Percentiles rank a stretch among this genome's conserved stretches.
Conservation (phyloP, 2,113 vertebrate species). For the Micromys minutus region DNA sequence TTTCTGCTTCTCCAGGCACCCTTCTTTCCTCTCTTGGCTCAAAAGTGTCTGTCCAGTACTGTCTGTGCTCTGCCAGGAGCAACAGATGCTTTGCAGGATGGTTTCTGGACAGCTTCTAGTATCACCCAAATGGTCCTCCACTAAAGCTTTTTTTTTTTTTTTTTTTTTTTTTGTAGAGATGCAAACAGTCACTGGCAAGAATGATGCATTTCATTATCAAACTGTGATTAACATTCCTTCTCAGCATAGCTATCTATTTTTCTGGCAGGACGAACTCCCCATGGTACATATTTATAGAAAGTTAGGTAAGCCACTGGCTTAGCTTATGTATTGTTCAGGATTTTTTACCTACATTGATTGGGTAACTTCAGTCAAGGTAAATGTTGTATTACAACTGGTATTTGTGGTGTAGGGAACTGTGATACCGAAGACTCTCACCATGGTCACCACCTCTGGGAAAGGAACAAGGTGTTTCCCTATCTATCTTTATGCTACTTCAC, state of each 20-base stretch:
- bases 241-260: constrained; percentile 24
- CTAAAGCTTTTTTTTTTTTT: constrained; percentile 45
- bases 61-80: neutral
- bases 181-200: neutral
- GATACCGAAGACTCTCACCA: neutral
- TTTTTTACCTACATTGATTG: constrained; percentile 36
- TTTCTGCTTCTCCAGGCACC: neutral
- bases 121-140: neutral
- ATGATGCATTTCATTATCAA: neutral
- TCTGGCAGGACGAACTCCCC: neutral
- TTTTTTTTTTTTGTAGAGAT: constrained; percentile 33
- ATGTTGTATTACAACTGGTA: neutral
- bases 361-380: neutral
- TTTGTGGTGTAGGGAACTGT: neutral
- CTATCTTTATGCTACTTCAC: neutral
- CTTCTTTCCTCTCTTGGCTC: neutral
- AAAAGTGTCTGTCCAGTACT: neutral
- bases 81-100: neutral
- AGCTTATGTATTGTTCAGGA: neutral
- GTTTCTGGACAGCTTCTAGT: neutral
- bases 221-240: neutral
- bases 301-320: neutral
- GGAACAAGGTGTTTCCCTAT: neutral
- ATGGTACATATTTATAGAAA: neutral
- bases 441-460: neutral